These are phyloP conservation scores for Merodon equestris DNA, from an alignment of 2,888 invertebrate species.

Conservation along the genomic window DNA sequence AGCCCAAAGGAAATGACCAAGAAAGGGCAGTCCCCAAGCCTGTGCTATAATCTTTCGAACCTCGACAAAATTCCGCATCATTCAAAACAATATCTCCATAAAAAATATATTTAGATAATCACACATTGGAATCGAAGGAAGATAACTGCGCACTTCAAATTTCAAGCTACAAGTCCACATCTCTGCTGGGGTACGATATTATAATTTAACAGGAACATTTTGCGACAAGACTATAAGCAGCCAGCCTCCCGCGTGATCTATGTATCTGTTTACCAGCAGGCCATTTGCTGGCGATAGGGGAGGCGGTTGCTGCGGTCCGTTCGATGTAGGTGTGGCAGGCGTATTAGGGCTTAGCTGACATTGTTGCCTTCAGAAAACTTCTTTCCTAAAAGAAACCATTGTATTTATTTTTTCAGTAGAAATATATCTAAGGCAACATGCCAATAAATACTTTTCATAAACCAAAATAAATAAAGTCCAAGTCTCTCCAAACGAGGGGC, in stretches of 20 bases:
- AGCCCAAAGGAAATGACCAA: too few species aligned
- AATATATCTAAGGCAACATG: too few species aligned
- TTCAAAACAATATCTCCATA: too few species aligned
- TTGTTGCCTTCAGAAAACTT: too few species aligned
- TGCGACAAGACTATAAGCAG: slow-evolving; percentile 43
- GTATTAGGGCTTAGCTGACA: slow-evolving; percentile 73
- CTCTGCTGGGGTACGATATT: slow-evolving; percentile 24
- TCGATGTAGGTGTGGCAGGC: slow-evolving; percentile 60
- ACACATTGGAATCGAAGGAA: slow-evolving; percentile 39
- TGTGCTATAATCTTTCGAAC: too few species aligned
- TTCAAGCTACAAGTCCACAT: slow-evolving; percentile 13
- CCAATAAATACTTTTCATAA: too few species aligned
- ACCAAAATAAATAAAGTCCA: too few species aligned
- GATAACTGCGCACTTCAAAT: slow-evolving; percentile 2
- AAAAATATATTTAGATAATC: slow-evolving; percentile 12
- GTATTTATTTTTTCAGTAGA: too few species aligned
- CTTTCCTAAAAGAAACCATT: too few species aligned
- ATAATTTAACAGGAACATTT: slow-evolving; percentile 66
- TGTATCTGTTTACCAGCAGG: slow-evolving; percentile 77
- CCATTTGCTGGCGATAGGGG: slow-evolving; percentile 77
- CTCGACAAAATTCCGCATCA: too few species aligned
- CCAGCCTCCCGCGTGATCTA: slow-evolving; percentile 66
- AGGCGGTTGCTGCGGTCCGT: slow-evolving; percentile 69
- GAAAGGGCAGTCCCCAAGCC: too few species aligned
- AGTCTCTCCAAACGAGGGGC: too few species aligned